Evolutionary conservation across 2,797 vertebrate species (phyloP).

Genomic region (Dryobates pubescens): DNA sequence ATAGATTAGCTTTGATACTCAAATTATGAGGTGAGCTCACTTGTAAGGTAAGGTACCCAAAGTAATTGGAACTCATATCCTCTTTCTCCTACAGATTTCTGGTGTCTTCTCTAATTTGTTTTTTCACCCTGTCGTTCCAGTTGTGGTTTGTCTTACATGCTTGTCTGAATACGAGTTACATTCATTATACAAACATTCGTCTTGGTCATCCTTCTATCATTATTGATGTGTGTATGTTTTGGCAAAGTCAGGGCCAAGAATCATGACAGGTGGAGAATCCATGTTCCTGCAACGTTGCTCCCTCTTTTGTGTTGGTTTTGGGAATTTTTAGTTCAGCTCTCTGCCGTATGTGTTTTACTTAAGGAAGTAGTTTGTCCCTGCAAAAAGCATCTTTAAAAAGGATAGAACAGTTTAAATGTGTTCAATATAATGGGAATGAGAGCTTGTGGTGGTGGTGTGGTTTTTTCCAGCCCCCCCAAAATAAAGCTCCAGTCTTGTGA

Average conservation of each 20-base stretch:
- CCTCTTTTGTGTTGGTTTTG: neutral
- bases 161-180: conserved; percentile 27
- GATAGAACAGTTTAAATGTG: conserved; percentile 20
- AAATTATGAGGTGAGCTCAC: neutral
- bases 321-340: conserved; percentile 1
- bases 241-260: neutral
- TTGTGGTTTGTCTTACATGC: neutral
- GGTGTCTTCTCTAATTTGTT: neutral
- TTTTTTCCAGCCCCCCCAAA: neutral
- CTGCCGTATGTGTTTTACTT: neutral
- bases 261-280: neutral
- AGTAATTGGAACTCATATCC: neutral
- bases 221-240: neutral
- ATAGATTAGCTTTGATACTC: neutral
- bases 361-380: conserved; percentile 5
- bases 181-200: neutral
- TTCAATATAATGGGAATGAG: neutral
- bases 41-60: neutral
- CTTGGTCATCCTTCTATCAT: neutral
- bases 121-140: neutral
- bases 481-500: neutral
- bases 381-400: neutral
- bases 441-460: too few relatives aligned
- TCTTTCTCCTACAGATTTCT: conserved; percentile 2
- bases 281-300: neutral